phyloP scores from a whole-genome alignment of 2,888 invertebrate genomes.

The Tachina grossa region DNA sequence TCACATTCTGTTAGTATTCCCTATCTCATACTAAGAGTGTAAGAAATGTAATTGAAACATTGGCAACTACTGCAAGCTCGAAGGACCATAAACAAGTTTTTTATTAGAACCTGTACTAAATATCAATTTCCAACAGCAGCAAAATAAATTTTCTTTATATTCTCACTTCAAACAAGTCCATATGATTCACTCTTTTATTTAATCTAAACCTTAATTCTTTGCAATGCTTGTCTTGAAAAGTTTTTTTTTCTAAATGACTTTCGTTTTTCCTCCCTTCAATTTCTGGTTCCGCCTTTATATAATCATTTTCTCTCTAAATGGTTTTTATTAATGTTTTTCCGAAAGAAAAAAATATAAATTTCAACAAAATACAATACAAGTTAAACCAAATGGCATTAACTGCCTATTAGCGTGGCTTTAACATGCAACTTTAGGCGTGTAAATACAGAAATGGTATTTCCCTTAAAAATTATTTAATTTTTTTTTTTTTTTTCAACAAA shows the following conservation, averaged over 20 bases:
- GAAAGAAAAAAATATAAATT: neutral
- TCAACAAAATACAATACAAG: neutral
- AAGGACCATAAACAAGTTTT: no score
- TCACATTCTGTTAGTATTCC: no score
- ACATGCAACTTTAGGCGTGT: slow-evolving; percentile 63
- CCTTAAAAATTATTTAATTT: neutral
- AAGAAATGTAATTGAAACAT: no score
- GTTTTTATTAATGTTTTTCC: neutral
- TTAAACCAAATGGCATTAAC: neutral
- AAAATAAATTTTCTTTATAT: no score
- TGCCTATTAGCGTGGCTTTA: slow-evolving; percentile 60
- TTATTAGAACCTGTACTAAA: no score
- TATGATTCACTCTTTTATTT: no score
- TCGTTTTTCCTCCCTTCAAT: slow-evolving; percentile 10
- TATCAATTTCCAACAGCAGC: no score
- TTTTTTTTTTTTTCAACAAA: slow-evolving; percentile 33
- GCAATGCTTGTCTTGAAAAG: no score
- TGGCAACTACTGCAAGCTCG: no score
- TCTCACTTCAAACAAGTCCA: no score
- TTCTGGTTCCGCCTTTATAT: slow-evolving; percentile 13
- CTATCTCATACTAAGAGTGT: no score
- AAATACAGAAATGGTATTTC: slow-evolving; percentile 57
- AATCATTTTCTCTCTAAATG: neutral
- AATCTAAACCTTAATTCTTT: no score
- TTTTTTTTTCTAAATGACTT: neutral